Evolutionary conservation across 2,888 invertebrate genomes (phyloP).

Genomic region (Hirtodrosophila cameraria): DNA sequence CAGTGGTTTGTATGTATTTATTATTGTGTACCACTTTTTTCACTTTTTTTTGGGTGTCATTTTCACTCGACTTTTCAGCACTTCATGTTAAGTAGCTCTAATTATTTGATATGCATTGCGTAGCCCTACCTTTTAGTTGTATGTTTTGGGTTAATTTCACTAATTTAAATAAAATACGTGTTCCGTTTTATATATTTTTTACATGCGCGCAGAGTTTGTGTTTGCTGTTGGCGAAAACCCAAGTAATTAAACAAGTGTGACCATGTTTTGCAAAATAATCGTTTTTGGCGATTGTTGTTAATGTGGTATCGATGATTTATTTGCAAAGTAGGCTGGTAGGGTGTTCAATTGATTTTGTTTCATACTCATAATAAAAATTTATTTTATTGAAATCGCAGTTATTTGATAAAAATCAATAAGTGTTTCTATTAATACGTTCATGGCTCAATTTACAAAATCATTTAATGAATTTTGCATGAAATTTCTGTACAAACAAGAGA

Average conservation of each 20-base stretch:
- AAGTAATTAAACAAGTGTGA: conserved; percentile 27
- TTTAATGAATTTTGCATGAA: too few species aligned
- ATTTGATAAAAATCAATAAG: too few species aligned
- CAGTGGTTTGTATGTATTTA: conserved; percentile 18
- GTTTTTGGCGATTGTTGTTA: not conserved
- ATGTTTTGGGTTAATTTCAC: not conserved
- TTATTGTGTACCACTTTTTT: conserved; percentile 47
- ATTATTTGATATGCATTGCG: not conserved
- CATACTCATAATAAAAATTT: too few species aligned
- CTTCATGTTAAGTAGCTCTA: not conserved
- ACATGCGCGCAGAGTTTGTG: conserved; percentile 7
- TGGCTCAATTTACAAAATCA: too few species aligned
- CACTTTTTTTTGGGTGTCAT: conserved; percentile 9
- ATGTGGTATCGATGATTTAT: not conserved
- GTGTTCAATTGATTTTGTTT: not conserved
- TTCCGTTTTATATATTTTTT: conserved; percentile 11
- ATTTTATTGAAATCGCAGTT: too few species aligned
- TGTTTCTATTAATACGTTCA: too few species aligned
- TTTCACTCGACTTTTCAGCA: not conserved
- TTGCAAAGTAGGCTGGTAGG: not conserved
- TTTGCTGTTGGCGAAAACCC: conserved; percentile 13
- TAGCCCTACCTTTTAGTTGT: conserved; percentile 13
- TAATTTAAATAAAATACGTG: not conserved
- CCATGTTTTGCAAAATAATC: conserved; percentile 6
- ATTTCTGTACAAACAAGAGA: too few species aligned